These are phyloP conservation scores for Stichodactyla helianthus DNA, from an alignment of 64 coral and sea anemone genomes.

Conservation along the genomic window DNA sequence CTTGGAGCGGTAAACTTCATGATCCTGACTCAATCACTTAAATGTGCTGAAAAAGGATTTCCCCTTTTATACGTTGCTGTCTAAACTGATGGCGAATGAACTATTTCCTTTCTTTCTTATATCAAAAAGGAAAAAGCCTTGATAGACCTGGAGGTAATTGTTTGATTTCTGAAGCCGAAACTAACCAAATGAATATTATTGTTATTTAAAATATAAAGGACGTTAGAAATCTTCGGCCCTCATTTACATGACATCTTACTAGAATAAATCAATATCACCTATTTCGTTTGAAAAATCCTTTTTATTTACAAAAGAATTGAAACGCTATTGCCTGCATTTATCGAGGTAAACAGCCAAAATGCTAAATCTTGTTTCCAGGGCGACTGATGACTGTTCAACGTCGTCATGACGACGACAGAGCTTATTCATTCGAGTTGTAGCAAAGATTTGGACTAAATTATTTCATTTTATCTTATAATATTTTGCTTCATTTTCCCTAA, in stretches of 20 bases:
- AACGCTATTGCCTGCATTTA: neutral
- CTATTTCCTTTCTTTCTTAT: neutral
- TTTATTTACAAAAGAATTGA: neutral
- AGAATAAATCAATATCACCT: neutral
- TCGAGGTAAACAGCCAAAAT: too few relatives aligned
- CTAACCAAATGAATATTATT: neutral
- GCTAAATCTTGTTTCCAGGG: too few relatives aligned
- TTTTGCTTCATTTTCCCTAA: too few relatives aligned
- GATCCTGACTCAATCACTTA: neutral
- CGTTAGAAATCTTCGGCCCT: neutral
- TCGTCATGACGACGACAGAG: too few relatives aligned
- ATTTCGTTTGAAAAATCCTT: neutral
- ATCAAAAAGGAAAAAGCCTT: neutral
- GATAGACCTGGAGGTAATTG: neutral
- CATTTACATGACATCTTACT: neutral
- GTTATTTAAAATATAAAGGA: neutral
- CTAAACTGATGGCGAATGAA: neutral
- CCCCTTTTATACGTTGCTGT: neutral
- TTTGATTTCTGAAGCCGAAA: neutral
- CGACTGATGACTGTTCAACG: too few relatives aligned
- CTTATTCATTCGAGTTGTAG: too few relatives aligned
- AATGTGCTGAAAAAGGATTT: neutral
- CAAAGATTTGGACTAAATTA: too few relatives aligned
- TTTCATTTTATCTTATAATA: too few relatives aligned
- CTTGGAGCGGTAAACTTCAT: neutral